Percentiles rank a stretch among this genome's conserved stretches.
These are phyloP conservation scores for Monopterus albus DNA, from an alignment of 2,113 vertebrate species.

Conservation along the genomic window DNA sequence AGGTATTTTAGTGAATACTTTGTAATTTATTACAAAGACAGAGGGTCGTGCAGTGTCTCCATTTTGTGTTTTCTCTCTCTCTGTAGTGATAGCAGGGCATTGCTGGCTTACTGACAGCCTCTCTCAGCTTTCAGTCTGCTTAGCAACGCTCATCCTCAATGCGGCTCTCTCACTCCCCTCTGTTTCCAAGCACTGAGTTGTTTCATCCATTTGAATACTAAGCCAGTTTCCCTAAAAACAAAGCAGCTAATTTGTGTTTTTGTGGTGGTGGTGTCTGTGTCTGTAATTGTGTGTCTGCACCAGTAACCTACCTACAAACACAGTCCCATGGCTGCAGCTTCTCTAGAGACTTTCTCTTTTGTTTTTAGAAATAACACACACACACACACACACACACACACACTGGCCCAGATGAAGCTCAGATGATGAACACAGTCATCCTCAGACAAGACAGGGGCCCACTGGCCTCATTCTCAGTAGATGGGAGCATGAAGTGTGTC, in stretches of 20 bases:
- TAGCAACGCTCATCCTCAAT: slow-evolving; percentile 75
- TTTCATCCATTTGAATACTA: slow-evolving; percentile 54
- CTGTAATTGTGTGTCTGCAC: slow-evolving; percentile 32
- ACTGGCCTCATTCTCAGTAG: slow-evolving; percentile 70
- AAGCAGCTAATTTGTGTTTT: slow-evolving; percentile 24
- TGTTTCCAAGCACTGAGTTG: slow-evolving; percentile 67
- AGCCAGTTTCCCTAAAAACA: slow-evolving; percentile 49
- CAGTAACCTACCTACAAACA: slow-evolving; percentile 39
- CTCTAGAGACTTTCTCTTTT: slow-evolving; percentile 29
- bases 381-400: background rate
- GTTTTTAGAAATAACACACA: slow-evolving; percentile 27
- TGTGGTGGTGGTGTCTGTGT: background rate
- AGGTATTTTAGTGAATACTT: slow-evolving; percentile 22
- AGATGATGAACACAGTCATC: slow-evolving; percentile 61
- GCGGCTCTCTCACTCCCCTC: slow-evolving; percentile 65
- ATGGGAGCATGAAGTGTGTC: slow-evolving; percentile 53
- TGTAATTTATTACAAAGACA: slow-evolving; percentile 38
- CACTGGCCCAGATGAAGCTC: slow-evolving; percentile 46
- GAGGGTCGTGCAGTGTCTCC: slow-evolving; percentile 63
- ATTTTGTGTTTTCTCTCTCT: slow-evolving; percentile 68
- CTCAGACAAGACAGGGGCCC: slow-evolving; percentile 65
- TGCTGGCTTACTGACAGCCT: slow-evolving; percentile 73
- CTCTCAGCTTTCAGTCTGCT: slow-evolving; percentile 75
- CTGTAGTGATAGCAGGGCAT: slow-evolving; percentile 61
- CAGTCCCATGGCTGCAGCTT: background rate